Evolutionary conservation across 2,797 vertebrate genomes (phyloP), one percentile per base, ranked within the genome.

Genomic region (Carcharodon carcharias): DNA sequence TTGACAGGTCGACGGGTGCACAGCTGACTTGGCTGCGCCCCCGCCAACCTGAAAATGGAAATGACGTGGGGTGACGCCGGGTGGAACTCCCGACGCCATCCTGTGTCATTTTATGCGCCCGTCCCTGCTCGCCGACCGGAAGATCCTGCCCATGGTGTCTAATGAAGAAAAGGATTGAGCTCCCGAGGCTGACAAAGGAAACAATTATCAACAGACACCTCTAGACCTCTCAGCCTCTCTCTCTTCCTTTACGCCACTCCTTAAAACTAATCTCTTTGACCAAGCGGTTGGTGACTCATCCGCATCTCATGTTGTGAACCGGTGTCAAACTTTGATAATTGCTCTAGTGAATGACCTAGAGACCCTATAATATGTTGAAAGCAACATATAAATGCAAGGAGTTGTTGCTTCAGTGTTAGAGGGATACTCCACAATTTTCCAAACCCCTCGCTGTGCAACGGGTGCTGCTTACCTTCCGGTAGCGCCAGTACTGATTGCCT

Each of bases 401-500:
- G 31, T 26, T 65, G 21, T 45, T 67, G 61, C 16, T 93, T 26
- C 63, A 12, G 7, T 65, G 61, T 4, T 45, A 67, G 63, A 0
- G n/a, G 45, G n/a, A 45, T 65, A 67, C 12, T 67, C 31, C 61
- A 40, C n/a, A 45, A 45, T 93, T 18, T 12, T 2, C 63, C 21
- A 40, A 93, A 40, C 12, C n/a, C 89, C 23, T 45, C 9, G 3
- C 16, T 61, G n/a, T 23, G 4, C 63, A 93, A 93, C 4, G 63
- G 91, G 11, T n/a, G 73, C n/a, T 31, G 26, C 67, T 97, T 97
- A 99, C 98, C 98, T 98, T 98, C 95, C 98, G 97, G 97, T 99
- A 98, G 96, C 98, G 98, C 98, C 98, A 99, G 97, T 98, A 97
- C 97, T 99, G 98, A 97, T 99, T 99, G 35, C 98, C 98, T 97